These are phyloP conservation scores for Plagiodera versicolora DNA, from an alignment of 2,888 invertebrate species.

Conservation along the genomic window DNA sequence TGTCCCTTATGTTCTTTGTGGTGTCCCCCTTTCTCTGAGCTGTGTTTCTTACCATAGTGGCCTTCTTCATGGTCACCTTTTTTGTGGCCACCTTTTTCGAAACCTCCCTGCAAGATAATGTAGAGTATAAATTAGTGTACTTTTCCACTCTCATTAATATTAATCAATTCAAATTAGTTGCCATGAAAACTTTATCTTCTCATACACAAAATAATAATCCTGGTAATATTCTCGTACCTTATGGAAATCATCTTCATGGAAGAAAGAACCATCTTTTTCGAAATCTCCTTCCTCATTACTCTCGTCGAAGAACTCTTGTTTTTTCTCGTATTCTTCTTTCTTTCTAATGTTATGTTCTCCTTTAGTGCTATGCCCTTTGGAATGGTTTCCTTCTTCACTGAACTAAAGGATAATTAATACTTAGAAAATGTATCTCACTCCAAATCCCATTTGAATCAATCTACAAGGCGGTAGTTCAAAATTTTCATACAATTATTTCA, in stretches of 20 bases:
- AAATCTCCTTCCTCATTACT: conserved; percentile 68
- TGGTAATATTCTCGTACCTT: conserved; percentile 46
- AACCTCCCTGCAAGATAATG: conserved; percentile 58
- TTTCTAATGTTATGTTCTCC: conserved; percentile 75
- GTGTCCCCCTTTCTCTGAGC: conserved; percentile 61
- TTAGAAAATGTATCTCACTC: too few relatives aligned
- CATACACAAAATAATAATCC: too few relatives aligned
- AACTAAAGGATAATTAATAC: conserved; percentile 38
- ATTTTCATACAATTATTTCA: too few relatives aligned
- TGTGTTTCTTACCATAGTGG: conserved; percentile 63
- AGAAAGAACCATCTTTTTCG: conserved; percentile 66
- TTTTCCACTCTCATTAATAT: too few relatives aligned
- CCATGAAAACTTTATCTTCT: too few relatives aligned
- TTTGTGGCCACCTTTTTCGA: conserved; percentile 60
- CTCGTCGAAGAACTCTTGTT: conserved; percentile 76
- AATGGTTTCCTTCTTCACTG: conserved; percentile 62
- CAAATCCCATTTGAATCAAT: too few relatives aligned
- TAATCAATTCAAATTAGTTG: too few relatives aligned
- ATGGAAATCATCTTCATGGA: conserved; percentile 57
- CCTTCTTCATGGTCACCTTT: conserved; percentile 58
- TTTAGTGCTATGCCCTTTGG: conserved; percentile 74
- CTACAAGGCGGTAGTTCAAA: too few relatives aligned
- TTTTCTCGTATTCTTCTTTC: conserved; percentile 75
- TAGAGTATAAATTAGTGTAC: background rate
- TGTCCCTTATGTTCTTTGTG: conserved; percentile 62